Conservation (phyloP, 2,113 vertebrate species). For the Collichthys lucidus region DNA sequence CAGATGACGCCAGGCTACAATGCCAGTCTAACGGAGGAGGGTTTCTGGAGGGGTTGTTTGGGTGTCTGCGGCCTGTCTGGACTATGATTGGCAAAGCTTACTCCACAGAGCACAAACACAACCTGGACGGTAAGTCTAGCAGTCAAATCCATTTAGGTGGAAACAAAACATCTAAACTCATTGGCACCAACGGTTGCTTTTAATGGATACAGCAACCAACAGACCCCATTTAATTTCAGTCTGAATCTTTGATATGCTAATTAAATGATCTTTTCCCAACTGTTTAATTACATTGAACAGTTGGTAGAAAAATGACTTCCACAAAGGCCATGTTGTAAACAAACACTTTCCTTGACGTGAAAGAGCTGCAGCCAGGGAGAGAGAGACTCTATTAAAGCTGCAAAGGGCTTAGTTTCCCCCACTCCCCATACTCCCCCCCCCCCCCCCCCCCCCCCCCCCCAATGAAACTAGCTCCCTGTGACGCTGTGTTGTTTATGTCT, state of each 20-base stretch:
- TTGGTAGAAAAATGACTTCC: constrained; percentile 61
- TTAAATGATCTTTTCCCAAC: constrained; percentile 54
- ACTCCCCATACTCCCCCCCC: constrained; percentile 42
- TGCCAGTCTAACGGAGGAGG: constrained; percentile 90
- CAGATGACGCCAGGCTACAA: constrained; percentile 84
- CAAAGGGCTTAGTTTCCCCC: constrained; percentile 67
- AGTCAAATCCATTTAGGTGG: not conserved
- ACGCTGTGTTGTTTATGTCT: constrained; percentile 82
- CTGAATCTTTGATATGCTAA: constrained; percentile 67
- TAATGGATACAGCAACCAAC: constrained; percentile 12
- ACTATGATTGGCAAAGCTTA: constrained; percentile 97
- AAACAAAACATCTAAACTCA: not conserved
- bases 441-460: constrained; percentile 44
- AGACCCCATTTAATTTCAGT: constrained; percentile 44
- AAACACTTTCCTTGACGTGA: constrained; percentile 60
- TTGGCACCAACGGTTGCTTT: constrained; percentile 25
- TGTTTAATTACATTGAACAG: constrained; percentile 76
- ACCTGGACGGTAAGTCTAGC: constrained; percentile 87
- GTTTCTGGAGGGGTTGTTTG: constrained; percentile 94
- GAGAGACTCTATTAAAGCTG: constrained; percentile 70
- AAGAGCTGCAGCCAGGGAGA: constrained; percentile 49
- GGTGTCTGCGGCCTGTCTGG: constrained; percentile 94
- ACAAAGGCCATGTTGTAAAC: constrained; percentile 71
- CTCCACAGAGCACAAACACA: constrained; percentile 94
- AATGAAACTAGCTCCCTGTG: constrained; percentile 73